Evolutionary conservation across 2,888 invertebrate species (phyloP), one percentile per base, ranked within the genome.

Genomic region (Azorinus chamasolen): DNA sequence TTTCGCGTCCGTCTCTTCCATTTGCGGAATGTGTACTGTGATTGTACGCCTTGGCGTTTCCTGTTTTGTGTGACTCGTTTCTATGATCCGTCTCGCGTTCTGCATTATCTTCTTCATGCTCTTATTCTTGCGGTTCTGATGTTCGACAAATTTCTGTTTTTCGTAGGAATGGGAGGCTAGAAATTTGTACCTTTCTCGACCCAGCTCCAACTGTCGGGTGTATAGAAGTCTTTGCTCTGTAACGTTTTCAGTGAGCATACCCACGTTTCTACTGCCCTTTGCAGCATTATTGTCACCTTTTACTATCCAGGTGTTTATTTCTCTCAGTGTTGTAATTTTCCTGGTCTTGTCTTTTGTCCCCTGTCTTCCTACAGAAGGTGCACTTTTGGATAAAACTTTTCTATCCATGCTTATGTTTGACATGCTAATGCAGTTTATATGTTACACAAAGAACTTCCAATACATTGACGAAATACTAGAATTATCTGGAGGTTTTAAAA

Each of bases 131-230:
- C 80, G 72, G 59, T 84, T 82, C 63, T 88, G 87, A 46, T 83
- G 78, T 53, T 90, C 89, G 6, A 88, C 50, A 74, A 91, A 91
- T 41, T 87, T 86, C 20, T 89, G 88, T 71, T 87, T 89, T 74
- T 91, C 90, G 73, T 88, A 90, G 6, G 81, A 82, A 57, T 77
- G 87, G 39, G 88, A 85, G 2, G 84, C 54, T 16, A 89, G 75
- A 63, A 89, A 90, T 59, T 91, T 91, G 77, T 91, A 90, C 18
- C 91, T 68, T 78, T 91, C 91, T 22, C 88, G 86, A n/a, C 90
- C 90, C 12, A 91, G 82, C 46, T 91, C 91, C 75, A 86, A 79
- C 50, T 91, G 75, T 66, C 88, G 84, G 4, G 89, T 64, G 32
- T 86, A 87, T 6, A 91, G 75, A 85, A 91, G 83, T 32, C 91